Conservation (phyloP, 2,888 invertebrate species). For the Morpho achilles region DNA sequence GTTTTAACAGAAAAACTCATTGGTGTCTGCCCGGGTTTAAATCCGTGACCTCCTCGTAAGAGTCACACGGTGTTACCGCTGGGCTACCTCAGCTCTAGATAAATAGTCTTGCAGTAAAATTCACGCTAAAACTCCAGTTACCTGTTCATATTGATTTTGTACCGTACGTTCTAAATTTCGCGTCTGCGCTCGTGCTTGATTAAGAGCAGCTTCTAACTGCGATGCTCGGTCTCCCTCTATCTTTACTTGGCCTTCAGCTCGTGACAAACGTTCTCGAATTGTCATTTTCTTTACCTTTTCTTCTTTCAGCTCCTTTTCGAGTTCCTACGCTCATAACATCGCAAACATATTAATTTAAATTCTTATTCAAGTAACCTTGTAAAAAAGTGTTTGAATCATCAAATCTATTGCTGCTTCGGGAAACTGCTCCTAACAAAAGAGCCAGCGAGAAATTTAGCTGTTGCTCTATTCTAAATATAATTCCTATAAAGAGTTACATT, state of each 20-base stretch:
- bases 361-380: not conserved
- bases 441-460: too few relatives aligned
- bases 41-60: too few relatives aligned
- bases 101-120: too few relatives aligned
- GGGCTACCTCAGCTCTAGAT: too few relatives aligned
- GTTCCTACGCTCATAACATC: constrained; percentile 40
- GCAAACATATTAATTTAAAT: too few relatives aligned
- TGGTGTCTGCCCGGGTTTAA: too few relatives aligned
- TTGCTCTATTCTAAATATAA: too few relatives aligned
- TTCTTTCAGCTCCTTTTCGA: constrained; percentile 60
- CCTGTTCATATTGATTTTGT: constrained; percentile 55
- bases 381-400: too few relatives aligned
- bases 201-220: constrained; percentile 50
- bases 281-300: constrained; percentile 47
- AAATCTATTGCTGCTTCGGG: too few relatives aligned
- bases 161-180: constrained; percentile 48
- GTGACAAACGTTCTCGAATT: constrained; percentile 44
- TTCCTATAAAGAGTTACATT: not conserved
- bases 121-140: constrained; percentile 22
- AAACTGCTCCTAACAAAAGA: too few relatives aligned
- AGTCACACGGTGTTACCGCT: too few relatives aligned
- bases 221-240: constrained; percentile 42
- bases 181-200: constrained; percentile 45
- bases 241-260: constrained; percentile 53
- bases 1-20: too few relatives aligned